Evolutionary conservation across 2,797 vertebrate species (phyloP), one percentile per base, ranked within the genome.

Genomic region (Sebastolobus alascanus): DNA sequence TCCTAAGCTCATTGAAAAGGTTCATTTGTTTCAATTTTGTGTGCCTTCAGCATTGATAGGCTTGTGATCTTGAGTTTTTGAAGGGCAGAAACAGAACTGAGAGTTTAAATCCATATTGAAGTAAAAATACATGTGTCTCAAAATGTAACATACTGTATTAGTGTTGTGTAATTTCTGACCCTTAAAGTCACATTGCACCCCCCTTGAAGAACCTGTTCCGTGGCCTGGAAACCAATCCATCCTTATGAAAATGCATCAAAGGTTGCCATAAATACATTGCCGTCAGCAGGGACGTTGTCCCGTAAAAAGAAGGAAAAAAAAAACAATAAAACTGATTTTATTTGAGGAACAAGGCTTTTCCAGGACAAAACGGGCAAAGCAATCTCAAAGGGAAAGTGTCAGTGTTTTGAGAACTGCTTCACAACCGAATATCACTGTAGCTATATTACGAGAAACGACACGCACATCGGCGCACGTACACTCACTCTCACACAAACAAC

Each of bases 321-420:
- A 31, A 68, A 68, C 71, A 84, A 81, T 85, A 82, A 86, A 89
- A 79, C n/a, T 59, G 64, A 78, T 74, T 85, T 84, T 43, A 84
- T 86, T 81, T 75, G 74, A 76, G 50, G 78, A 84, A 89, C 76
- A 69, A 84, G 76, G 80, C n/a, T 82, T 89, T 91, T 90, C 71
- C 84, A 85, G 90, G 90, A 91, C 91, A 80, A 86, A 90, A 85
- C 55, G 84, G 92, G 72, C 88, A 80, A 89, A 90, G 87, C 74
- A 90, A 84, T 91, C 92, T 93, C 91, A 77, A 71, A 88, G 93
- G 92, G 69, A 83, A 89, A 61, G 82, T 77, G 77, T 90, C 83
- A 74, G 77, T 92, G 84, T 88, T 90, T 83, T 16, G 65, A 85
- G 84, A 83, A 83, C 73, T 33, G 84, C 85, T 87, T 77, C 83